These are phyloP conservation scores for Drosophila pandora DNA, from an alignment of 1,140 invertebrate genomes.

Conservation along the genomic window DNA sequence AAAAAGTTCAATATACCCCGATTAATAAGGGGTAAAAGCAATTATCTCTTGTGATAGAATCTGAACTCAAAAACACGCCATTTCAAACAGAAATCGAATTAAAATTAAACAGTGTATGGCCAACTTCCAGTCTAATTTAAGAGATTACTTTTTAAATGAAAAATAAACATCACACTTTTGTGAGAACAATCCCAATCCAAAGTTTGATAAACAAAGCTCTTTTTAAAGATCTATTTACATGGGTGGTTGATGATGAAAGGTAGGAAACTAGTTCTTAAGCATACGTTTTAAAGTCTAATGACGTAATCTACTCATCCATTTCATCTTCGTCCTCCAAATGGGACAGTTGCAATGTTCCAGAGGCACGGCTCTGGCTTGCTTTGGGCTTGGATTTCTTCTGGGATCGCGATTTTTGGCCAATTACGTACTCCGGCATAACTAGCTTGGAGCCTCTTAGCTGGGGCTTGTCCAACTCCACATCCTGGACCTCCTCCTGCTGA, in stretches of 20 bases:
- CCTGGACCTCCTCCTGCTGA: constrained; percentile 69
- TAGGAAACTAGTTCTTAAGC: background rate
- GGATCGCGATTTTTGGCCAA: constrained; percentile 86
- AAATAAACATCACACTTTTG: constrained; percentile 1
- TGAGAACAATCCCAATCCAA: background rate
- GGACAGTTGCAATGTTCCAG: constrained; percentile 85
- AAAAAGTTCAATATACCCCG: constrained; percentile 7
- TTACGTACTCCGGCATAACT: constrained; percentile 92
- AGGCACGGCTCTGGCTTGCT: constrained; percentile 64
- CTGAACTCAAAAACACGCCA: background rate
- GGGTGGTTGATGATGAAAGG: background rate
- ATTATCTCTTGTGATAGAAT: constrained; percentile 10
- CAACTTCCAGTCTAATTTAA: constrained; percentile 7
- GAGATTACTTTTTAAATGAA: background rate
- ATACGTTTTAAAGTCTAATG: constrained; percentile 9
- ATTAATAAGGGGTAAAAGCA: constrained; percentile 7
- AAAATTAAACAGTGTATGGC: background rate
- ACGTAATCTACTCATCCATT: constrained; percentile 43
- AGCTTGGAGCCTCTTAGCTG: constrained; percentile 88
- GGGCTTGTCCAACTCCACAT: constrained; percentile 83
- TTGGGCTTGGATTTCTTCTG: constrained; percentile 70
- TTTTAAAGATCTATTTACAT: background rate
- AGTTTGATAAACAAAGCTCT: background rate
- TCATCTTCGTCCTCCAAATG: constrained; percentile 87
- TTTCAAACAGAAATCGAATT: background rate